These are phyloP conservation scores for Polydrusus tereticollis DNA, from an alignment of 2,888 invertebrate genomes.

Conservation along the genomic window DNA sequence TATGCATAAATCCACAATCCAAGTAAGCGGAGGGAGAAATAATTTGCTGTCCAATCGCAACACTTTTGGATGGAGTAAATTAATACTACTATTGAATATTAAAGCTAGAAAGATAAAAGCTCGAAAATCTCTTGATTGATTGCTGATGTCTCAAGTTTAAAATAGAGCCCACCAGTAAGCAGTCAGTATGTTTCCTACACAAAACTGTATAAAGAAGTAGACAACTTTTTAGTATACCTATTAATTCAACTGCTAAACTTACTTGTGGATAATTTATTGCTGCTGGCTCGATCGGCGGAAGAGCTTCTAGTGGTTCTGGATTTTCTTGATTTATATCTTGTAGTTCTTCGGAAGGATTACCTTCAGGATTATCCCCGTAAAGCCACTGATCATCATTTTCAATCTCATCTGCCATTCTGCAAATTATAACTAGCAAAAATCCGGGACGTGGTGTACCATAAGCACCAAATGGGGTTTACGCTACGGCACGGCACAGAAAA, in stretches of 20 bases:
- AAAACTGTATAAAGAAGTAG: neutral
- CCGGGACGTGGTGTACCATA: neutral
- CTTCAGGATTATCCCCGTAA: slow-evolving; percentile 83
- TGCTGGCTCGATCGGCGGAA: slow-evolving; percentile 39
- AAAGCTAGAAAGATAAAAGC: too few species aligned
- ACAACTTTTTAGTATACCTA: too few species aligned
- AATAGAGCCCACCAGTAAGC: too few species aligned
- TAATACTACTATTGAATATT: too few species aligned
- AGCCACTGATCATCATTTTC: slow-evolving; percentile 91
- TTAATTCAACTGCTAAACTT: neutral
- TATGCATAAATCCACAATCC: too few species aligned
- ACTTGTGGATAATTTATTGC: slow-evolving; percentile 36
- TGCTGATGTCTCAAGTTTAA: too few species aligned
- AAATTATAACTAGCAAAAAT: neutral
- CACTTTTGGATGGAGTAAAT: too few species aligned
- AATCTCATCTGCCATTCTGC: slow-evolving; percentile 74
- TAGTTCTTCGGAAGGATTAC: slow-evolving; percentile 45
- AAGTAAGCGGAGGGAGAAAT: too few species aligned
- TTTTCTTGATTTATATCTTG: slow-evolving; percentile 39
- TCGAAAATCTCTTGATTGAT: too few species aligned
- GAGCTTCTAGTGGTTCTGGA: slow-evolving; percentile 45
- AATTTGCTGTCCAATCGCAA: too few species aligned
- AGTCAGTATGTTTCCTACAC: neutral
- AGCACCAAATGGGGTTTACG: too few species aligned
- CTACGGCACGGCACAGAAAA: too few species aligned